Percentiles rank a stretch among this genome's conserved stretches.
Conservation (phyloP, 2,888 invertebrate species). For the Epicampocera succincta region DNA sequence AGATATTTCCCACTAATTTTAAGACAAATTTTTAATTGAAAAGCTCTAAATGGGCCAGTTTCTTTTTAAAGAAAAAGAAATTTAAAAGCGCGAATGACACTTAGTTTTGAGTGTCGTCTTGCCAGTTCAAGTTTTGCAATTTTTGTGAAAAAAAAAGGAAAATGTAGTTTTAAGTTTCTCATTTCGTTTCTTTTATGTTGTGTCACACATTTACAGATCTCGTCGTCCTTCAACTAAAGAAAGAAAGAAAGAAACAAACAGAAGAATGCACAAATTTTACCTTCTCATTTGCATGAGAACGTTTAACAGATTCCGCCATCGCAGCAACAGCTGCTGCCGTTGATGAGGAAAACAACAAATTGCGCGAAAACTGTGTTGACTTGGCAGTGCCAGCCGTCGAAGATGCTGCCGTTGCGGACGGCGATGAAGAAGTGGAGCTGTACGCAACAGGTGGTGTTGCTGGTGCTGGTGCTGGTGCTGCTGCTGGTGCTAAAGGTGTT, state of each 20-base stretch:
- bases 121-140: too few species aligned
- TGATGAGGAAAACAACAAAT: constrained; percentile 83
- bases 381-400: constrained; percentile 1
- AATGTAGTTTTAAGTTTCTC: background rate
- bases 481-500: constrained; percentile 8
- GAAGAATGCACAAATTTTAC: constrained; percentile 62
- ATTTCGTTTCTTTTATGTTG: background rate
- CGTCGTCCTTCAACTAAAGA: background rate
- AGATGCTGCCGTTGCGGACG: constrained; percentile 19
- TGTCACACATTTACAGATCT: background rate
- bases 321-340: constrained; percentile 75
- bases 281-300: constrained; percentile 70
- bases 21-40: too few species aligned
- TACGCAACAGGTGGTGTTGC: constrained; percentile 41
- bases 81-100: too few species aligned
- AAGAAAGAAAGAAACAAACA: constrained; percentile 13
- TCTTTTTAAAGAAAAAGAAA: too few species aligned
- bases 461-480: constrained; percentile 6
- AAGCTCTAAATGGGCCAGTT: too few species aligned
- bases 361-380: constrained; percentile 80
- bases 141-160: too few species aligned
- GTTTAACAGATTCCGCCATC: constrained; percentile 72
- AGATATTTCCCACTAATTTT: too few species aligned
- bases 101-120: too few species aligned
- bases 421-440: background rate